A percentile compares a stretch with the other conserved stretches of the same genome.
Conservation (phyloP, 2,113 vertebrate genomes). For the Syngnathus floridae region DNA sequence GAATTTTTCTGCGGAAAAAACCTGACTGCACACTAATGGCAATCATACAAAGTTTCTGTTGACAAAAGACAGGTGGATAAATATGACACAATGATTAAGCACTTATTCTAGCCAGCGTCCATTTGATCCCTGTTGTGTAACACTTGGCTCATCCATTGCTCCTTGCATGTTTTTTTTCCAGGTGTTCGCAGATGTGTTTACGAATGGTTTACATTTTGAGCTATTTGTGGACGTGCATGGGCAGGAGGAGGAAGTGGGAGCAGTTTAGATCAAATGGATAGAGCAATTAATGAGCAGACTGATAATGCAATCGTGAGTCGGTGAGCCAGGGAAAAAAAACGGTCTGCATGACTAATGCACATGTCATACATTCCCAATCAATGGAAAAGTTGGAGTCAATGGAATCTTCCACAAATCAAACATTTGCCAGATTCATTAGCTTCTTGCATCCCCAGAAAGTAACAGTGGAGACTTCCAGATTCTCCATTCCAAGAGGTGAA, state of each 20-base stretch:
- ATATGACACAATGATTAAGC: not conserved
- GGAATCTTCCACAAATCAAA: conserved; percentile 63
- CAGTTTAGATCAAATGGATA: conserved; percentile 37
- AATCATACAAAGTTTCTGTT: not conserved
- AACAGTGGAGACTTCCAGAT: conserved; percentile 24
- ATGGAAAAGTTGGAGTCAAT: conserved; percentile 52
- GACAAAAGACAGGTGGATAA: conserved; percentile 23
- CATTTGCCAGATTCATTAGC: conserved; percentile 55
- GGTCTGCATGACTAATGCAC: conserved; percentile 58
- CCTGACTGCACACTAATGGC: not conserved
- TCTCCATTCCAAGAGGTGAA: conserved; percentile 23
- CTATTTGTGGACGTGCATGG: conserved; percentile 39
- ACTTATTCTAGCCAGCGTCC: not conserved
- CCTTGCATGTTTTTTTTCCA: conserved; percentile 40
- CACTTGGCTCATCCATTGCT: conserved; percentile 24
- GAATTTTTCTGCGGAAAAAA: not conserved
- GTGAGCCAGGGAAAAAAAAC: conserved; percentile 67
- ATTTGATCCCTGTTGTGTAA: conserved; percentile 32
- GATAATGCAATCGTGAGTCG: conserved; percentile 39
- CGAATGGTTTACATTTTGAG: conserved; percentile 53
- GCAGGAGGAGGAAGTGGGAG: conserved; percentile 14
- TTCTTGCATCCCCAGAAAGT: conserved; percentile 44
- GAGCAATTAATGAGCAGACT: conserved; percentile 35
- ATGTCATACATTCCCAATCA: conserved; percentile 67
- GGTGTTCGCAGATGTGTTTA: conserved; percentile 51